phyloP scores from a whole-genome alignment of 1,140 invertebrate genomes.

The Babylonia areolata region DNA sequence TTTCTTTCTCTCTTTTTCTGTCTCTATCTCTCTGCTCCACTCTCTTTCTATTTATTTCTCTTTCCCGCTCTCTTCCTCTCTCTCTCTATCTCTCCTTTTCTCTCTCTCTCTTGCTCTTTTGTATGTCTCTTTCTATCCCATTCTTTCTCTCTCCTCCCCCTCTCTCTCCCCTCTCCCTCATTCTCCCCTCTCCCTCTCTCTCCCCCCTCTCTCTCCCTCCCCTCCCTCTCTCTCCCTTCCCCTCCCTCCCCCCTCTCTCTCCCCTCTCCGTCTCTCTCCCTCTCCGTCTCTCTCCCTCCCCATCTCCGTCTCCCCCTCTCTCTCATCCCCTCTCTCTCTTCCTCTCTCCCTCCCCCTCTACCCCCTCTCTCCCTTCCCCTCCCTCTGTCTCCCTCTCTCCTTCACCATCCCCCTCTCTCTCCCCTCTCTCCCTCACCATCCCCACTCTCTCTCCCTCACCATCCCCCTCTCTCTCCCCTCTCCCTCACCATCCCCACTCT shows the following conservation, averaged over 20 bases:
- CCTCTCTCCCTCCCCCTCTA: background rate
- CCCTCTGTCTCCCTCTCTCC: background rate
- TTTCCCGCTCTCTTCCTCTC: background rate
- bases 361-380: background rate
- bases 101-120: background rate
- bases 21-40: background rate
- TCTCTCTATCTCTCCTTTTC: background rate
- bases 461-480: background rate
- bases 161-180: background rate
- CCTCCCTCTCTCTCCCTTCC: background rate
- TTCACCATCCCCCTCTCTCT: too few species aligned
- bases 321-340: background rate
- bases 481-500: background rate
- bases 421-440: background rate
- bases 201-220: background rate
- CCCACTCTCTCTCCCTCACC: conserved; percentile 38
- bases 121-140: too few species aligned
- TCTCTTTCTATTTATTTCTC: background rate
- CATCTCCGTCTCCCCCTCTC: background rate
- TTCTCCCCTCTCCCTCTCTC: background rate
- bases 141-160: background rate
- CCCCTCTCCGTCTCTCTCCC: background rate
- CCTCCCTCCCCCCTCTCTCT: too few species aligned
- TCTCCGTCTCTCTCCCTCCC: background rate
- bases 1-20: background rate